Conservation (phyloP, 2,888 invertebrate species). For the Drepana falcataria region DNA sequence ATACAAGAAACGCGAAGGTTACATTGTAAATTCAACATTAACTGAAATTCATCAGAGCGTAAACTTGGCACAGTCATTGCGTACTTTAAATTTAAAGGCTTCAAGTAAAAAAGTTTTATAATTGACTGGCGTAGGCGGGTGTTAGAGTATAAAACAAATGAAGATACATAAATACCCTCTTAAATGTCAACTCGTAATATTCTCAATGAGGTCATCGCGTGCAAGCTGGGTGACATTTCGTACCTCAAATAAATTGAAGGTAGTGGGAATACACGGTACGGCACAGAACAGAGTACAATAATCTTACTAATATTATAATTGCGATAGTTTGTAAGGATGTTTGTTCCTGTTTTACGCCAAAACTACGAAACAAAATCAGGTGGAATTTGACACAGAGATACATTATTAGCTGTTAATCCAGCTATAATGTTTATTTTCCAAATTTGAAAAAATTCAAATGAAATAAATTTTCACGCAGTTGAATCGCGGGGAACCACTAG, state of each 20-base stretch:
- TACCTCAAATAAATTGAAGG: conserved; percentile 8
- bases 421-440: no score
- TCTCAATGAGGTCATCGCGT: conserved; percentile 31
- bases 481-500: no score
- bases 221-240: conserved; percentile 25
- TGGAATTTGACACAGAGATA: no score
- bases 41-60: conserved; percentile 17
- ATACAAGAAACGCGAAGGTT: not conserved
- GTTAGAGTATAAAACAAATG: not conserved
- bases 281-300: not conserved
- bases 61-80: conserved; percentile 17
- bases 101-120: not conserved
- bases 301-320: no score
- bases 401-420: not conserved
- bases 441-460: no score
- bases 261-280: not conserved
- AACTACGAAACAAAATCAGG: no score
- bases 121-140: conserved; percentile 3
- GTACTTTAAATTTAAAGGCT: conserved; percentile 2
- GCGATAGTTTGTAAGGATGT: no score
- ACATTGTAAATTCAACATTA: not conserved
- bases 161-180: conserved; percentile 8
- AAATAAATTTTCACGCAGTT: no score
- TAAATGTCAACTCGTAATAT: conserved; percentile 33
- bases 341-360: no score